Conservation (phyloP, 2,113 vertebrate species). For the Anhinga rufa region DNA sequence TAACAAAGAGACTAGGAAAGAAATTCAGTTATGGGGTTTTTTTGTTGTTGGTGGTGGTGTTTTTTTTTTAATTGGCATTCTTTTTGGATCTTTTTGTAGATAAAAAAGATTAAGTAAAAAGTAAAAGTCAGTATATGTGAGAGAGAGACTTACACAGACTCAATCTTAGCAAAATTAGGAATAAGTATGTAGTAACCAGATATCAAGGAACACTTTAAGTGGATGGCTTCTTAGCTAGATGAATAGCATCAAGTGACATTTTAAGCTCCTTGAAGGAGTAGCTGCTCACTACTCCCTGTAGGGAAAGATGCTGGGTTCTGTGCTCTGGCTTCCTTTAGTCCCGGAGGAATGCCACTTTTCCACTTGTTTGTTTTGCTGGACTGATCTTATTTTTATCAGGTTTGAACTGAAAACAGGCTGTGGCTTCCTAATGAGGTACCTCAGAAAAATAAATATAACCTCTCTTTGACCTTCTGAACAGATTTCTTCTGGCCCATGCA, state of each 20-base stretch:
- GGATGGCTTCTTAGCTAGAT: neutral
- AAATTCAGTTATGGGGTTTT: neutral
- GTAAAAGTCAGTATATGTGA: neutral
- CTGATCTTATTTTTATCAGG: slow-evolving; percentile 6
- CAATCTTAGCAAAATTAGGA: neutral
- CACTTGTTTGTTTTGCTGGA: slow-evolving; percentile 30
- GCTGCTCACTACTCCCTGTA: neutral
- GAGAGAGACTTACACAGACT: neutral
- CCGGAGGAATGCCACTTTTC: neutral
- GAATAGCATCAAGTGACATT: neutral
- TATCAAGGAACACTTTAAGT: neutral
- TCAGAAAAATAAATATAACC: slow-evolving; percentile 50
- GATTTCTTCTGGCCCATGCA: neutral
- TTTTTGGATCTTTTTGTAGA: neutral
- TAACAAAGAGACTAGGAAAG: neutral
- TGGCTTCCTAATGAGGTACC: slow-evolving; percentile 2
- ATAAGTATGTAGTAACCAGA: neutral
- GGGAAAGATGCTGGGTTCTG: neutral
- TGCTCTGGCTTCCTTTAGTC: neutral
- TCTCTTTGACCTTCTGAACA: neutral
- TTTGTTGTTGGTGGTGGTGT: too few relatives aligned
- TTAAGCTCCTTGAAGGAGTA: neutral
- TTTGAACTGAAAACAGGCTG: neutral
- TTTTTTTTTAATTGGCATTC: neutral
- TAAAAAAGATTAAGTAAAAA: neutral